phyloP scores from a whole-genome alignment of 1,140 invertebrate species.

The Hetaerina americana region DNA sequence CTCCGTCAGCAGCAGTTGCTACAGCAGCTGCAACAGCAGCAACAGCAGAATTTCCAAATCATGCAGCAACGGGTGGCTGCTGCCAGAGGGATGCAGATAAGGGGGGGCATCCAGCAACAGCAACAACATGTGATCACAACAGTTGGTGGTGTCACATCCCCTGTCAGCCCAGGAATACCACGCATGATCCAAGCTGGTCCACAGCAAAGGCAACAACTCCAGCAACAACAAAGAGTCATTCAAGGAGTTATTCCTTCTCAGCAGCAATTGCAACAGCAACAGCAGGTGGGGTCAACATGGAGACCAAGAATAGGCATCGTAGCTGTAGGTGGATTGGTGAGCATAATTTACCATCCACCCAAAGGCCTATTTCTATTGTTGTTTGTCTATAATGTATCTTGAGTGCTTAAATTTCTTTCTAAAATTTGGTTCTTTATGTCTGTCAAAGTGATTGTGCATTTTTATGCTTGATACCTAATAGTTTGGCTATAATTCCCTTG shows the following conservation, averaged over 20 bases:
- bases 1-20: slow-evolving; percentile 22
- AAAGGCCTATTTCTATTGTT: too few species aligned
- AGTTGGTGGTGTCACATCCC: background rate
- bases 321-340: background rate
- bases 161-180: background rate
- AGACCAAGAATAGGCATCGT: background rate
- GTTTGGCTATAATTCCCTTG: too few species aligned
- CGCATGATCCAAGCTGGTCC: too few species aligned
- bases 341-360: background rate
- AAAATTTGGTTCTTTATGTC: too few species aligned
- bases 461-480: too few species aligned
- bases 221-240: slow-evolving; percentile 15
- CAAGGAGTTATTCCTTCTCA: slow-evolving; percentile 10
- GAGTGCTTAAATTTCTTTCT: too few species aligned
- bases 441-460: too few species aligned
- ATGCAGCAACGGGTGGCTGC: slow-evolving; percentile 14
- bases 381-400: too few species aligned
- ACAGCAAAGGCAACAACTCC: too few species aligned
- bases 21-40: slow-evolving; percentile 14
- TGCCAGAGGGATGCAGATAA: background rate
- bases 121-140: background rate
- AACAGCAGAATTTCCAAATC: slow-evolving; percentile 20
- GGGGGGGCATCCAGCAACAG: slow-evolving; percentile 12
- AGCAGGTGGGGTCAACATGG: slow-evolving; percentile 8
- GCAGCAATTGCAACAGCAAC: slow-evolving; percentile 19